phyloP scores from a whole-genome alignment of 2,113 vertebrate genomes.

The Chionodraco myersi region DNA sequence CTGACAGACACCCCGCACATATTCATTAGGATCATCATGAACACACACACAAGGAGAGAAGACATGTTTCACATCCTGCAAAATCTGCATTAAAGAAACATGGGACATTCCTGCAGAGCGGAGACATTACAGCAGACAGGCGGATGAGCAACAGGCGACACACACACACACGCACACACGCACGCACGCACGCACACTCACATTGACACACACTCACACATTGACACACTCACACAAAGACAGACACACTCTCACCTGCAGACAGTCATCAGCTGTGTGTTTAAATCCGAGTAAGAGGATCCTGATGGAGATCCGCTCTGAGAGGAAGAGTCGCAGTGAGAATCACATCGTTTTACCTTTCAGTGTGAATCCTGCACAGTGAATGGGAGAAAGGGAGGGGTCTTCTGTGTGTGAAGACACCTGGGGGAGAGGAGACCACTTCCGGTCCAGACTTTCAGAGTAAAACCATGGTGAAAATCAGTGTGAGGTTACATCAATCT shows the following conservation, averaged over 20 bases:
- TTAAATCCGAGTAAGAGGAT: no score
- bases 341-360: slow-evolving; percentile 54
- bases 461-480: slow-evolving; percentile 9
- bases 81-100: no score
- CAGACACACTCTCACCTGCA: slow-evolving; percentile 75
- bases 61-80: not conserved
- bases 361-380: slow-evolving; percentile 54
- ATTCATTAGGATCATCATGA: not conserved
- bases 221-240: no score
- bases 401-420: slow-evolving; percentile 36
- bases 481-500: not conserved
- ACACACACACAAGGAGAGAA: not conserved
- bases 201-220: no score
- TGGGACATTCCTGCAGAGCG: not conserved
- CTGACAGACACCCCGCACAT: slow-evolving; percentile 34
- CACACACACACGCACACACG: not conserved
- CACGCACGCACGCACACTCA: no score
- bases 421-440: not conserved
- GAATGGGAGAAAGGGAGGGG: slow-evolving; percentile 68
- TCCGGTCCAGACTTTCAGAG: slow-evolving; percentile 25
- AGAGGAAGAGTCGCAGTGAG: slow-evolving; percentile 22
- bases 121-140: slow-evolving; percentile 17
- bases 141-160: slow-evolving; percentile 83
- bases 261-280: slow-evolving; percentile 17
- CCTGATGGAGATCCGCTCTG: no score